Conservation (phyloP, 2,888 invertebrate species). For the Drosophila sordidula region DNA sequence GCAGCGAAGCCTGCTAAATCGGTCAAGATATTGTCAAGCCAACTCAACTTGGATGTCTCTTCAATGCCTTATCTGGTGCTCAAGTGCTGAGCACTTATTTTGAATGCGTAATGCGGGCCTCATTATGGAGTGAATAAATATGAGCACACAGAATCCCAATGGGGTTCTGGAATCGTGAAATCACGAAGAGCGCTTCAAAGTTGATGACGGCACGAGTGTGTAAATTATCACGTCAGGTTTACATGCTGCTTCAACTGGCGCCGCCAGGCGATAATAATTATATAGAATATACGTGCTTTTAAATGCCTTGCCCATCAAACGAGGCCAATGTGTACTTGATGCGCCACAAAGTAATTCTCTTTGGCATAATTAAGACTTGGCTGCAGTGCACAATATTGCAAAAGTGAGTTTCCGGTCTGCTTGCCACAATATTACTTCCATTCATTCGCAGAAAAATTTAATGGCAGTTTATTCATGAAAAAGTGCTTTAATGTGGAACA, state of each 20-base stretch:
- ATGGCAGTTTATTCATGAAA: not conserved
- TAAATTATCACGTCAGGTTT: not conserved
- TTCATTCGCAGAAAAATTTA: not conserved
- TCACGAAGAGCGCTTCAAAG: not conserved
- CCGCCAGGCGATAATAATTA: not conserved
- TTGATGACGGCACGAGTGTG: conserved; percentile 6
- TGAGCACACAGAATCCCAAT: conserved; percentile 7
- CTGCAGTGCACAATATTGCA: not conserved
- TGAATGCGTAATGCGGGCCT: conserved; percentile 28
- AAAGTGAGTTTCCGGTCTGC: not conserved
- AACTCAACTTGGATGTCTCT: not conserved
- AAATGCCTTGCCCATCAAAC: not conserved
- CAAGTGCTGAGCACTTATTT: conserved; percentile 6
- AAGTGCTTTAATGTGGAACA: not conserved
- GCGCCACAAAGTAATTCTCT: no score
- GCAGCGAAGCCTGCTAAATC: conserved; percentile 10
- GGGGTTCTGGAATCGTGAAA: not conserved
- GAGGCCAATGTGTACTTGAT: not conserved
- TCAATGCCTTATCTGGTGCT: conserved; percentile 23
- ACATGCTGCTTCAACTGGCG: not conserved
- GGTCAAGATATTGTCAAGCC: conserved; percentile 21
- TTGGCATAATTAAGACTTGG: not conserved
- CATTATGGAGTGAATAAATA: conserved; percentile 9
- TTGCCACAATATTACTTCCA: not conserved
- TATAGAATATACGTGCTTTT: not conserved